Conservation (phyloP, 2,113 vertebrate genomes). For the Mesocricetus auratus region DNA sequence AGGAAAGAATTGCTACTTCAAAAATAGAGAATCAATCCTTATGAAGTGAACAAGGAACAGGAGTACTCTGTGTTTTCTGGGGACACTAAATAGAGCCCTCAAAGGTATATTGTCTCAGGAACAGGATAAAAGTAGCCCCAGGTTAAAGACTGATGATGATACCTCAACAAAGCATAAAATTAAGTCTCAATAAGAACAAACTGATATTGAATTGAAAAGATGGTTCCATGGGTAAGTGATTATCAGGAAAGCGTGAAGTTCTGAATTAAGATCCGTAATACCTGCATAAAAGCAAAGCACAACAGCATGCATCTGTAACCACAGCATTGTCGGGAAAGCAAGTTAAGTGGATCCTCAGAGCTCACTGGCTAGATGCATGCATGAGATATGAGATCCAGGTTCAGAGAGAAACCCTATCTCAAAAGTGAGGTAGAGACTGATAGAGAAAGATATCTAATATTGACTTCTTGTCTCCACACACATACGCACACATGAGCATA, state of each 20-base stretch:
- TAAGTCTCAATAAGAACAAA: slow-evolving; percentile 40
- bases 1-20: slow-evolving; percentile 15
- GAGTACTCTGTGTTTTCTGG: background rate
- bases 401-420: background rate
- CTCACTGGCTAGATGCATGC: background rate
- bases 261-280: background rate
- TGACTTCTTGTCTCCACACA: background rate
- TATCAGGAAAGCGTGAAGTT: background rate
- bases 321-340: background rate
- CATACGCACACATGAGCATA: background rate
- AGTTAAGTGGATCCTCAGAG: background rate
- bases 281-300: background rate
- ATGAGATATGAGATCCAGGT: background rate
- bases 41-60: slow-evolving; percentile 7
- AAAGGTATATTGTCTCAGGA: background rate
- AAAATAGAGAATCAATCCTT: background rate
- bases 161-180: slow-evolving; percentile 27
- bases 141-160: slow-evolving; percentile 22
- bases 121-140: slow-evolving; percentile 13
- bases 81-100: background rate
- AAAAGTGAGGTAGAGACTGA: background rate
- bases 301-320: background rate
- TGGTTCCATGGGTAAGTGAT: background rate
- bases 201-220: background rate
- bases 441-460: background rate